Base-by-base conservation (phyloP, 2,888 invertebrate species). In the Hypena proboscidalis region DNA sequence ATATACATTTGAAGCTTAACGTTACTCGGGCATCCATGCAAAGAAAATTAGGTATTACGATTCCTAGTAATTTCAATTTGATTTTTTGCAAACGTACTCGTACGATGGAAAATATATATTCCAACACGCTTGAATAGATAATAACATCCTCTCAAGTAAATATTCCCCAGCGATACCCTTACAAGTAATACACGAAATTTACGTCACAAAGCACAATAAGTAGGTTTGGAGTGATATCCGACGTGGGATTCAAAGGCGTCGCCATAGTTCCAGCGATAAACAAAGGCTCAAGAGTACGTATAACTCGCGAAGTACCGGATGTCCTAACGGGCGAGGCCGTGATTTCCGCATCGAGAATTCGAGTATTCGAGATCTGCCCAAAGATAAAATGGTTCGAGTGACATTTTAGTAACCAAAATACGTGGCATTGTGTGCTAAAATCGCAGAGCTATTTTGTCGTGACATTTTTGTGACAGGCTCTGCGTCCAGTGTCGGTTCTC, bases 391-490 rank as follows among this genome's bases (percentile, higher is more conserved):
- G 20, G 32, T 43, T 30, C 7, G 15, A 15, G 10, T 36, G 42
- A 41, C 29, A 20, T 37, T 34, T 40, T 26, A 11, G 26, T 27
- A 52, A 36, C 32, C 29, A 13, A 44, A 62, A 41, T 36, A 26
- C 15, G 35, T 8, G 14, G n/a, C 10, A 13, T 39, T 39, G 10
- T 27, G 26, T 14, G 17, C 29, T 42, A 37, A 59, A 42, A 39
- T 49, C 17, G 22, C 23, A 19, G 14, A 43, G 27, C n/a, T 54
- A 41, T 46, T 42, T 43, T 23, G 20, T 50, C 14, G 17, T 32
- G 38, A 21, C 36, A 32, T 21, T 42, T 49, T 30, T 53, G 42
- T 53, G 50, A 46, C 23, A 21, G 9, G 5, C 30, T 39, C 25
- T 26, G 19, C 17, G 47, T 15, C 5, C 9, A 17, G 26, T n/a